These are phyloP conservation scores for Cynoglossus semilaevis DNA, from an alignment of 2,113 vertebrate genomes.

Conservation along the genomic window DNA sequence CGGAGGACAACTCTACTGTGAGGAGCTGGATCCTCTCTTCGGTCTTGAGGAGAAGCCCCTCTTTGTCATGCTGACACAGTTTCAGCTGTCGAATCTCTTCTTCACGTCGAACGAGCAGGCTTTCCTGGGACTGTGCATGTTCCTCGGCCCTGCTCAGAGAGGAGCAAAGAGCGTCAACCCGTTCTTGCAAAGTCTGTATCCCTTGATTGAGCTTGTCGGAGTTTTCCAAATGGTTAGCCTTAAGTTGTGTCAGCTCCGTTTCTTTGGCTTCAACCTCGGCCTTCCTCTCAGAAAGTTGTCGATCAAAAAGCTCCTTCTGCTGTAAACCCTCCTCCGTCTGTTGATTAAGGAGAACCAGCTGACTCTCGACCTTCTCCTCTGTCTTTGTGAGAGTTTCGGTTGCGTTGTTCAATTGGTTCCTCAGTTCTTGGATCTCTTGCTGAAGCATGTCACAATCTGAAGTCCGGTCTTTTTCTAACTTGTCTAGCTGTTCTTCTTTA, in stretches of 20 bases:
- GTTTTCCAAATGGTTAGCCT: slow-evolving; percentile 7
- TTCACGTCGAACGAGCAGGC: slow-evolving; percentile 16
- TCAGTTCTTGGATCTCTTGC: slow-evolving; percentile 56
- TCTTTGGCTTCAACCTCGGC: no score
- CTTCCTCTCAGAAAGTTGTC: no score
- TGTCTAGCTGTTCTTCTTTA: slow-evolving; percentile 27
- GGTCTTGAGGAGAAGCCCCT: slow-evolving; percentile 18
- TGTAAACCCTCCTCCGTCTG: slow-evolving; percentile 39
- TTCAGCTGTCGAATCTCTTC: slow-evolving; percentile 26
- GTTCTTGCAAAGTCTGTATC: slow-evolving; percentile 69
- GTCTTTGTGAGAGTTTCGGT: slow-evolving; percentile 39
- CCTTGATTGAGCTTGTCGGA: slow-evolving; percentile 22
- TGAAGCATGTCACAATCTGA: slow-evolving; percentile 25
- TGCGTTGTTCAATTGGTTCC: slow-evolving; percentile 56
- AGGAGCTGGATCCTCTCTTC: slow-evolving; percentile 32
- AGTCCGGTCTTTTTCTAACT: slow-evolving; percentile 41
- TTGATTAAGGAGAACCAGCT: neutral
- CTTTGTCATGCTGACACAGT: slow-evolving; percentile 15
- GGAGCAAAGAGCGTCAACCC: slow-evolving; percentile 63
- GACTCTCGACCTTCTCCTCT: slow-evolving; percentile 31
- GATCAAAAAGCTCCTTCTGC: slow-evolving; percentile 68
- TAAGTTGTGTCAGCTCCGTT: slow-evolving; percentile 11
- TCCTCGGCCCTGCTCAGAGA: slow-evolving; percentile 64
- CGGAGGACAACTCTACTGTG: slow-evolving; percentile 25
- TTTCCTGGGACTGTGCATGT: slow-evolving; percentile 39